Evolutionary conservation across 2,113 vertebrate species (phyloP), one percentile per base, ranked within the genome.

Genomic region (Holacanthus passer): DNA sequence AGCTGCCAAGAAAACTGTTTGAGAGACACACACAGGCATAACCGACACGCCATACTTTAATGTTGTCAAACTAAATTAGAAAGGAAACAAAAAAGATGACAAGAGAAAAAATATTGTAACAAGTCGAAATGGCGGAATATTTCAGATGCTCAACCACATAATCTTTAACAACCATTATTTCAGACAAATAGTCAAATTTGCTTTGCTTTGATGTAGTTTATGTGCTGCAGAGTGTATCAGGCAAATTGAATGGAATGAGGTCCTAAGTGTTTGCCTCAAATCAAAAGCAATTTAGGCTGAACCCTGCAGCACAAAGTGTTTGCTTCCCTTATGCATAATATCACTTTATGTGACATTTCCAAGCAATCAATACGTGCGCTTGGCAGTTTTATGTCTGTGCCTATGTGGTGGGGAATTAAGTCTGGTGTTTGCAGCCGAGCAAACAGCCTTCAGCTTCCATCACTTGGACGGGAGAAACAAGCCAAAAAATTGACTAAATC

Each of bases 271-370:
- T 81, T 77, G 59, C 41, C 24, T 63, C 56, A 45, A 65, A 84
- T 22, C 69, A 27, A 82, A 78, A 65, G 50, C 45, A 63, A 82
- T 84, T 82, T 41, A 67, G 35, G 35, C 63, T 2, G 0, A 62
- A 66, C 41, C 73, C 77, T 20, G 55, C 53, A 81, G 85, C 73
- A 39, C 64, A 47, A 14, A 77, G 31, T 64, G 66, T 73, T 76
- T 62, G 47, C 72, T 56, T 64, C 32, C 32, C 74, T 67, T 77
- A 43, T 56, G 63, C 62, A 66, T 77, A 64, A 73, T 77, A 79
- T 73, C 55, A 13, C 8, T 83, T 77, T 64, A 77, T 73, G 45
- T 80, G 79, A 76, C 75, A 83, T 82, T 70, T 81, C 29, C 19
- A 0, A 73, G 77, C 72, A 73, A 77, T 81, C 73, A 39, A 59